phyloP scores from a whole-genome alignment of 2,888 invertebrate genomes.

The Nomada ferruginata region DNA sequence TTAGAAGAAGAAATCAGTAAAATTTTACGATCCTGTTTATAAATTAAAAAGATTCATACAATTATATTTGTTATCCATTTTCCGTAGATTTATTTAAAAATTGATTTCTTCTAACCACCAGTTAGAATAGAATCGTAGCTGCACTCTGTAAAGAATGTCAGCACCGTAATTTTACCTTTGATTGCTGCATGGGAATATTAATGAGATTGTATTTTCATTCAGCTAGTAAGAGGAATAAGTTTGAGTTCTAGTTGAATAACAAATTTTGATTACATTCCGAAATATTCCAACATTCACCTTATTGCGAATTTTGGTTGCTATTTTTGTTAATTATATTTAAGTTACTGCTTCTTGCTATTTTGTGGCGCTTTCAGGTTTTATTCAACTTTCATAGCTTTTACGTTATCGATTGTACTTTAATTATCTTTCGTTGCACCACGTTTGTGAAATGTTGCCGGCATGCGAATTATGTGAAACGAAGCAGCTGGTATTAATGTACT shows the following conservation, averaged over 20 bases:
- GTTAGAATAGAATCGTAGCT: conserved; percentile 44
- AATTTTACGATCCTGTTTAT: conserved; percentile 25
- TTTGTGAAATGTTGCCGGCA: conserved; percentile 30
- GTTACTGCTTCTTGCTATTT: conserved; percentile 49
- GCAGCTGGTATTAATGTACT: conserved; percentile 26
- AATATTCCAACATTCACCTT: conserved; percentile 29
- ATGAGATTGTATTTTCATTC: conserved; percentile 47
- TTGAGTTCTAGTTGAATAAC: conserved; percentile 63
- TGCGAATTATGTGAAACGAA: conserved; percentile 34
- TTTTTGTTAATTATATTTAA: conserved; percentile 45
- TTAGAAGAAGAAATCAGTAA: conserved; percentile 45
- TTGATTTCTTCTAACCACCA: conserved; percentile 58
- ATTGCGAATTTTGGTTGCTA: conserved; percentile 20
- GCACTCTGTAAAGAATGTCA: conserved; percentile 46
- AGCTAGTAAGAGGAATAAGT: conserved; percentile 62
- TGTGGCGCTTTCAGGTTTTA: conserved; percentile 51
- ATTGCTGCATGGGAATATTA: conserved; percentile 63
- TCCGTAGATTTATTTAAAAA: conserved; percentile 27
- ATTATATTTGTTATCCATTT: conserved; percentile 6
- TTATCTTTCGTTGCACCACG: conserved; percentile 19
- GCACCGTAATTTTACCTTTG: conserved; percentile 38
- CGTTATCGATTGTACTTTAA: conserved; percentile 41
- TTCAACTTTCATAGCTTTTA: conserved; percentile 41
- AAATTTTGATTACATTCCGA: conserved; percentile 15
- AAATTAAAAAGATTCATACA: not conserved